Percentiles rank a stretch among this genome's conserved stretches.
Conservation (phyloP, 2,888 invertebrate species). For the Melipona bicolor region DNA sequence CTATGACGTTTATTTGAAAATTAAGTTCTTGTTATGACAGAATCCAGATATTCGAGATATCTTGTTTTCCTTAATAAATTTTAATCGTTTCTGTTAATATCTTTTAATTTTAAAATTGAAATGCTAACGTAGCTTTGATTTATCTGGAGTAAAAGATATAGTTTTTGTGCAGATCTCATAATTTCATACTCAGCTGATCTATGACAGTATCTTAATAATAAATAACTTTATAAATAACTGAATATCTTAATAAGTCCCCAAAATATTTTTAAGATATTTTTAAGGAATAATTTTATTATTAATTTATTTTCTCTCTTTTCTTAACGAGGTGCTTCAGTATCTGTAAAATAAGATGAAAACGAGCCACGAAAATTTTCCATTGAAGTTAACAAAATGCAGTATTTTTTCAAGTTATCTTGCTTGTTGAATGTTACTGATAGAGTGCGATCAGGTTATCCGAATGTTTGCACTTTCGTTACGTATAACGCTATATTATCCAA, state of each 20-base stretch:
- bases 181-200: neutral
- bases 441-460: conserved; percentile 1
- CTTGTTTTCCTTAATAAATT: neutral
- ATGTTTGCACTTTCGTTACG: neutral
- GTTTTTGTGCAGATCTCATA: neutral
- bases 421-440: conserved; percentile 1
- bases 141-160: neutral
- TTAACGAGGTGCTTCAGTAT: neutral
- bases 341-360: neutral
- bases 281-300: too few relatives aligned
- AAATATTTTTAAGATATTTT: too few relatives aligned
- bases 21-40: neutral
- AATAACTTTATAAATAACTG: too few relatives aligned
- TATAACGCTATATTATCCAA: neutral
- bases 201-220: too few relatives aligned
- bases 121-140: neutral
- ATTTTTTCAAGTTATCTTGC: conserved; percentile 17
- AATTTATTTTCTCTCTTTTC: neutral
- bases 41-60: neutral
- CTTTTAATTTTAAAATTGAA: neutral
- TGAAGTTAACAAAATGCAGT: neutral
- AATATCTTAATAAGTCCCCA: too few relatives aligned
- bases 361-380: conserved; percentile 15
- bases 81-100: neutral
- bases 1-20: neutral